Conservation (phyloP, 1,140 invertebrate species). For the Neodiprion fabricii region DNA sequence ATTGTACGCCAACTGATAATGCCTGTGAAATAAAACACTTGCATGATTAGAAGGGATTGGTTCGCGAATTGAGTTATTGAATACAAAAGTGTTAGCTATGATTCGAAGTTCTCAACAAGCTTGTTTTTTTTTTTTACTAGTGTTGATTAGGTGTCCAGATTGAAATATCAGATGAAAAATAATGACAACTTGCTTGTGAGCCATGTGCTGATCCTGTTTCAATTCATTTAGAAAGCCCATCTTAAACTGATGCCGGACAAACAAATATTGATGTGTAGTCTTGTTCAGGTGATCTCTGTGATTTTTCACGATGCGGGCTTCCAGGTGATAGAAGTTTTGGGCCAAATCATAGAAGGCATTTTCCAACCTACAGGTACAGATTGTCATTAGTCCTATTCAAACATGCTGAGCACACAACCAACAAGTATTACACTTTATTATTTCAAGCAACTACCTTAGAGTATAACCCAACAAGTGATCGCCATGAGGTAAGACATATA, state of each 20-base stretch:
- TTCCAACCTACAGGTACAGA: slow-evolving; percentile 73
- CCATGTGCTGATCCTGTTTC: slow-evolving; percentile 85
- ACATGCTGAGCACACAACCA: slow-evolving; percentile 57
- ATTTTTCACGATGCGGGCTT: slow-evolving; percentile 85
- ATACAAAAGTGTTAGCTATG: too few relatives aligned
- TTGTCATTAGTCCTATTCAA: slow-evolving; percentile 11
- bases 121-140: slow-evolving; percentile 8
- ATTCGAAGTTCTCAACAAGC: too few relatives aligned
- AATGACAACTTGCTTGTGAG: slow-evolving; percentile 76
- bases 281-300: slow-evolving; percentile 93
- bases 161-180: slow-evolving; percentile 26
- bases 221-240: slow-evolving; percentile 96
- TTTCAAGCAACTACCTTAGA: slow-evolving; percentile 61
- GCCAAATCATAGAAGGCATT: slow-evolving; percentile 92
- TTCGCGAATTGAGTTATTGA: slow-evolving; percentile 10
- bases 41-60: slow-evolving; percentile 16
- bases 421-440: slow-evolving; percentile 9
- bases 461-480: slow-evolving; percentile 87
- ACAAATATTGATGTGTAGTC: slow-evolving; percentile 88
- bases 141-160: slow-evolving; percentile 17
- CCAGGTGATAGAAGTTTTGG: slow-evolving; percentile 90
- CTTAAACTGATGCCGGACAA: slow-evolving; percentile 97
- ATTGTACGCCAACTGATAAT: slow-evolving; percentile 93
- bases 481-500: slow-evolving; percentile 88
- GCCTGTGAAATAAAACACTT: slow-evolving; percentile 66